Conservation (phyloP, 2,797 vertebrate species). For the Pseudotriccus pelzelni region DNA sequence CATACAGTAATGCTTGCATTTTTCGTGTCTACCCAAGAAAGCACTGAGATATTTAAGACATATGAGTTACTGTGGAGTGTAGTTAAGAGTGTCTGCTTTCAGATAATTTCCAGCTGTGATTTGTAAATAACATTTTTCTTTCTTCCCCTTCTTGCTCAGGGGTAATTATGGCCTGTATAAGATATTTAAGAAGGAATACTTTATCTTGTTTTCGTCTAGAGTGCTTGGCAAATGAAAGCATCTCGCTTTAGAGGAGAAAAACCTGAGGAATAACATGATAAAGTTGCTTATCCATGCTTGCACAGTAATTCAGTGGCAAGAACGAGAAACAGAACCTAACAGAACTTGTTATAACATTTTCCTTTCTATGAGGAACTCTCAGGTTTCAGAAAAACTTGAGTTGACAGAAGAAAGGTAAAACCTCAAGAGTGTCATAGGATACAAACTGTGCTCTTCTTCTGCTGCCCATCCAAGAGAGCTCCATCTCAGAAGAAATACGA, state of each 20-base stretch:
- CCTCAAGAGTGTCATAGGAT: background rate
- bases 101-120: slow-evolving; percentile 48
- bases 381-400: background rate
- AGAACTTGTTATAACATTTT: background rate
- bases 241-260: background rate
- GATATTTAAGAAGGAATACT: background rate
- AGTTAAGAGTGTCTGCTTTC: background rate
- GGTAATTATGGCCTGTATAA: slow-evolving; percentile 17
- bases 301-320: background rate
- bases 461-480: background rate
- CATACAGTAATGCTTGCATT: background rate
- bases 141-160: background rate
- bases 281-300: background rate
- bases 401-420: background rate
- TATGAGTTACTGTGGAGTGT: background rate
- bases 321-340: background rate
- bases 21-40: background rate
- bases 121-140: slow-evolving; percentile 35
- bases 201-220: background rate
- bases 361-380: background rate
- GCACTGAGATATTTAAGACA: background rate
- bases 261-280: background rate
- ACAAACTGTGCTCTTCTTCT: background rate
- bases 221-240: background rate
- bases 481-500: background rate